A percentile compares a stretch with the other conserved stretches of the same genome.
phyloP scores from a whole-genome alignment of 2,888 invertebrate species.

The Phrixothrix hirtus region DNA sequence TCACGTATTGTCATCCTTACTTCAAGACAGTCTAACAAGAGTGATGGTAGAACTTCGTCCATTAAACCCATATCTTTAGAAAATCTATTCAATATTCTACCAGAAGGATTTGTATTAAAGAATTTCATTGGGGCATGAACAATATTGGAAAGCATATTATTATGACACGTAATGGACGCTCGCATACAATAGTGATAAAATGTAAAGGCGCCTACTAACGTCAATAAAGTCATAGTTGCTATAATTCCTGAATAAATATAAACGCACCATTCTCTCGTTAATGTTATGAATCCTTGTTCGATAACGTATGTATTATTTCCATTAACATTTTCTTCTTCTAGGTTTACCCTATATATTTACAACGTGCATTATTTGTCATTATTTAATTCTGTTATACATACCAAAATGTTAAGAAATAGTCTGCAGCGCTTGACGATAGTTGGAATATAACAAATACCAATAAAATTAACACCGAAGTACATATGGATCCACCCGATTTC shows the following conservation, averaged over 20 bases:
- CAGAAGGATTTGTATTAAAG: not conserved
- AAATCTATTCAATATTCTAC: constrained; percentile 1
- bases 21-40: not conserved
- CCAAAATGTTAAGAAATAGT: constrained; percentile 81
- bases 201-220: not conserved
- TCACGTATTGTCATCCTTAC: not conserved
- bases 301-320: not conserved
- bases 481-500: constrained; percentile 62
- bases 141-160: not conserved
- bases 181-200: not conserved
- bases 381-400: constrained; percentile 45
- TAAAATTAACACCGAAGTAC: constrained; percentile 57
- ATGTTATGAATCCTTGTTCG: not conserved
- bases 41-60: not conserved
- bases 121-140: not conserved
- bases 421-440: constrained; percentile 70
- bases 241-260: not conserved
- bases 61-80: not conserved
- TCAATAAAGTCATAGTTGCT: not conserved
- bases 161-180: constrained; percentile 41
- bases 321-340: not conserved
- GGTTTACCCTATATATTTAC: not conserved
- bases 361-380: not conserved
- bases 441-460: constrained; percentile 69
- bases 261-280: not conserved